Base-by-base conservation (phyloP, 2,888 invertebrate genomes). In the Folsomia manolachei region DNA sequence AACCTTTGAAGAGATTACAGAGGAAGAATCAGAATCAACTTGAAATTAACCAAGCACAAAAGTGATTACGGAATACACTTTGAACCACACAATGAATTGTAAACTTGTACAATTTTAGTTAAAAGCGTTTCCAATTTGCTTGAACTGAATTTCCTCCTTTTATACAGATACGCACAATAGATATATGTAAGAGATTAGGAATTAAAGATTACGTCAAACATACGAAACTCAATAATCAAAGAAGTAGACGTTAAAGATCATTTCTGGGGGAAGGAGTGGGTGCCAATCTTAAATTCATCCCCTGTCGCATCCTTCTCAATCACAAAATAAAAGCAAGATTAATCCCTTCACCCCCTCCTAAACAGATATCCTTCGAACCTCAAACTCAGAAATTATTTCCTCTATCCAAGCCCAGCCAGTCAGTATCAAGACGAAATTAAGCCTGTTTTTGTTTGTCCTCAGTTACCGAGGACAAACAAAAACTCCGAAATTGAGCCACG, bases 21-120 rank as follows among this genome's bases (percentile, higher is more conserved):
- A 72, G 70, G 72, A 76, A 72, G 70, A 70, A 74, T 69, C 72
- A 76, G 69, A 72, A 73, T 73, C 69, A 69, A 65, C 64, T 39
- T 39, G 39, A n/a, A 60, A 21, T 60, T 60, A 63, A 63, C 53
- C 53, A 69, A 66, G 65, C 63, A 67, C 65, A 62, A 39, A 39
- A 39, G 7, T 39, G 14, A 14, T 39, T 39, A n/a, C n/a, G n/a
- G n/a, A n/a, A n/a, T n/a, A 39, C 39, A 39, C 39, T 39, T 39
- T 39, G 39, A 39, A 39, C 39, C 14, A 39, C 39, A 39, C n/a
- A n/a, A n/a, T n/a, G n/a, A n/a, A 39, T 39, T 39, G 39, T 4
- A 39, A 39, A 39, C 39, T 39, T 39, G 39, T 39, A 14, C 39
- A 39, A 39, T 4, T 39, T 39, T 39, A 14, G 39, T 39, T 39